Evolutionary conservation across 92 coral and sea anemone genomes (phyloP).

Genomic region (Diadumene lineata): DNA sequence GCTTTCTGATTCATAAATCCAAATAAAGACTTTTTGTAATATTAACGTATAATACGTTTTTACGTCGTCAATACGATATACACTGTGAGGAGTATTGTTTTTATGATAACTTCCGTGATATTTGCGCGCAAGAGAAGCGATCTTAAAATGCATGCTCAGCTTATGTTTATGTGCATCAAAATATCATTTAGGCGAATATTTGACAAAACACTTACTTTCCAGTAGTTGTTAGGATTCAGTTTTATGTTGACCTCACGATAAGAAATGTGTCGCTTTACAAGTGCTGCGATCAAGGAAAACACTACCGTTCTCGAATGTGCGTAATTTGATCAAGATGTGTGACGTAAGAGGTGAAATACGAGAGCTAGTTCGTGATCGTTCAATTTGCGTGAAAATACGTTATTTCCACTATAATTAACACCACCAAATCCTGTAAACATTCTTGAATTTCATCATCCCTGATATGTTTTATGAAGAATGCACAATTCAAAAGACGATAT

Average conservation of each 20-base stretch:
- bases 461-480: background rate
- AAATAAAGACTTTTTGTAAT: too few relatives aligned
- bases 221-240: background rate
- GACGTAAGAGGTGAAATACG: conserved; percentile 12
- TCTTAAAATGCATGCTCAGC: too few relatives aligned
- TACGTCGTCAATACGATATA: too few relatives aligned
- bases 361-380: conserved; percentile 9
- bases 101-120: too few relatives aligned
- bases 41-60: too few relatives aligned
- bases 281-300: background rate
- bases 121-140: too few relatives aligned
- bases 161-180: too few relatives aligned
- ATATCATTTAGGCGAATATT: background rate
- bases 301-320: background rate
- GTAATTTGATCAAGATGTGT: conserved; percentile 3
- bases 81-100: too few relatives aligned
- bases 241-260: background rate
- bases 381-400: background rate
- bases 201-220: background rate
- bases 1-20: too few relatives aligned
- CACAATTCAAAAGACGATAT: background rate
- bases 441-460: background rate
- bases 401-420: background rate
- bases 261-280: background rate
- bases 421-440: background rate